Percentiles rank a stretch among this genome's conserved stretches.
phyloP scores from a whole-genome alignment of 1,140 invertebrate species.

The Nephotettix cincticeps region DNA sequence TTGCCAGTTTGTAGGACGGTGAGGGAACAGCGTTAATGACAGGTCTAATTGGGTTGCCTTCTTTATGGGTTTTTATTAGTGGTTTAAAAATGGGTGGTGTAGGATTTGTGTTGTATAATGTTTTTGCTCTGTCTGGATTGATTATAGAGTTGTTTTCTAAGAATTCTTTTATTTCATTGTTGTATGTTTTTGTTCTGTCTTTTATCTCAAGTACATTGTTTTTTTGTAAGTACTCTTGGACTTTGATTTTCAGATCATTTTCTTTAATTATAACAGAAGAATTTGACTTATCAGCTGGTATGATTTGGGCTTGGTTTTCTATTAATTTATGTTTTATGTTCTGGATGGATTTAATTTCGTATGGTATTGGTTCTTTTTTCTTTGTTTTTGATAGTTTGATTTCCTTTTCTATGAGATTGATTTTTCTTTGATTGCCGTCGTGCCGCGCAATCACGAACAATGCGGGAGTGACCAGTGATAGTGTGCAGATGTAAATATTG shows the following conservation, averaged over 20 bases:
- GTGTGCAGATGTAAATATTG: no score
- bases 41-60: neutral
- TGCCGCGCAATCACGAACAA: no score
- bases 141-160: neutral
- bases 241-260: neutral
- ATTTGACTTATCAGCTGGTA: neutral
- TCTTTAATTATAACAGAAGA: neutral
- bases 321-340: neutral
- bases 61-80: neutral
- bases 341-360: neutral
- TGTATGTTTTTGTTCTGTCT: neutral
- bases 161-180: constrained; percentile 1
- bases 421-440: no score
- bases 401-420: no score
- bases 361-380: no score
- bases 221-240: neutral
- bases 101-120: neutral
- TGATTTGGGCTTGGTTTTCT: neutral
- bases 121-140: neutral
- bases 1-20: neutral
- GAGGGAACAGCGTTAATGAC: neutral
- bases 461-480: no score
- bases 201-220: neutral
- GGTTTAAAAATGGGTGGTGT: neutral
- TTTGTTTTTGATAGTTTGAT: no score